These are phyloP conservation scores for Holotrichia oblita DNA, from an alignment of 1,140 invertebrate species.

Conservation along the genomic window DNA sequence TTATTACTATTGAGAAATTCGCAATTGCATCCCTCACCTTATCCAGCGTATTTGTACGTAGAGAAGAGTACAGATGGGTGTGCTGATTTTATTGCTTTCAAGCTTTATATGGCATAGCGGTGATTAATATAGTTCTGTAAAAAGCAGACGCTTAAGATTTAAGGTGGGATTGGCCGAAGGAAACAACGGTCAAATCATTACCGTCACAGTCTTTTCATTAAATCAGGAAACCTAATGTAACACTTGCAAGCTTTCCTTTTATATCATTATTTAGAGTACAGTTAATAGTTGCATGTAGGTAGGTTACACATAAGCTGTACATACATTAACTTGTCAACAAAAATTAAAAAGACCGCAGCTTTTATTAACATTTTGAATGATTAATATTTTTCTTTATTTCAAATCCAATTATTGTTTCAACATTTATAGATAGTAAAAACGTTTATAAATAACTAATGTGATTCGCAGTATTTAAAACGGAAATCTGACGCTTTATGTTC, in stretches of 20 bases:
- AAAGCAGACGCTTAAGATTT: conserved; percentile 1
- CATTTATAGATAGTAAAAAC: too few relatives aligned
- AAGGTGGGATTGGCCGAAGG: conserved; percentile 20
- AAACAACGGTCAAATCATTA: conserved; percentile 15
- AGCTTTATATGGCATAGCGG: conserved; percentile 24
- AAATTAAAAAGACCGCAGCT: too few relatives aligned
- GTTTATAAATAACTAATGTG: too few relatives aligned
- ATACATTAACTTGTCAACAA: too few relatives aligned
- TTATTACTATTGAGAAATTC: conserved; percentile 35
- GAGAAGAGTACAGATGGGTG: conserved; percentile 21
- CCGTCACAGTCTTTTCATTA: conserved; percentile 10
- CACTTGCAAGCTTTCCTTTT: neutral
- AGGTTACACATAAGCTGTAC: too few relatives aligned
- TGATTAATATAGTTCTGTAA: conserved; percentile 29
- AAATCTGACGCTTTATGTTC: too few relatives aligned
- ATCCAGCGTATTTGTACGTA: conserved; percentile 15
- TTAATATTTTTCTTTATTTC: too few relatives aligned
- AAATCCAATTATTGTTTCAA: too few relatives aligned
- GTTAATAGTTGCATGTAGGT: too few relatives aligned
- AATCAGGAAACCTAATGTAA: conserved; percentile 2
- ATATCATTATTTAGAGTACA: neutral
- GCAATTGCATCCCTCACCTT: conserved; percentile 35
- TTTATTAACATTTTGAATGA: too few relatives aligned
- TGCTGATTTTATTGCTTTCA: conserved; percentile 22
- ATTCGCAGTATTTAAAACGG: too few relatives aligned